Percentiles rank a stretch among this genome's conserved stretches.
These are phyloP conservation scores for Anolis carolinensis DNA, from an alignment of 2,113 vertebrate genomes.

Conservation along the genomic window DNA sequence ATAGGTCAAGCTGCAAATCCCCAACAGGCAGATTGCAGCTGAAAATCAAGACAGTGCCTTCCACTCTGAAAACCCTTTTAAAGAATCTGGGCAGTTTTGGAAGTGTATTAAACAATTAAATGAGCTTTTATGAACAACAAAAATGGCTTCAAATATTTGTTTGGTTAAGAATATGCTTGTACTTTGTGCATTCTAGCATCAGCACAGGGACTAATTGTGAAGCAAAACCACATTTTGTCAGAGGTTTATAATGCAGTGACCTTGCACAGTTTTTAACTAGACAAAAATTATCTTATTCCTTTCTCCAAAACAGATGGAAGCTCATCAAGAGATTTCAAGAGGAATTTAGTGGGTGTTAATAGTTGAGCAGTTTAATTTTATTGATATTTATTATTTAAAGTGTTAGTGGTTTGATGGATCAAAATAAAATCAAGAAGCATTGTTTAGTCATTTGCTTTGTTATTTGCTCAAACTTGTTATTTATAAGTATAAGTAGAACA, in stretches of 20 bases:
- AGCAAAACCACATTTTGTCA: conserved; percentile 55
- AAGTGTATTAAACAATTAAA: conserved; percentile 54
- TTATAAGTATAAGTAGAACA: background rate
- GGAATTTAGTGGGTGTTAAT: conserved; percentile 13
- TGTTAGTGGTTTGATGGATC: background rate
- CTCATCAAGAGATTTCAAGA: conserved; percentile 11
- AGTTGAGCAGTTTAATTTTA: background rate
- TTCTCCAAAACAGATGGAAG: conserved; percentile 42
- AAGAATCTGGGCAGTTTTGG: conserved; percentile 46
- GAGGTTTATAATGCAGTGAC: conserved; percentile 28
- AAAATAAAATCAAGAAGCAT: background rate
- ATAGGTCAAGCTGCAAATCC: conserved; percentile 53
- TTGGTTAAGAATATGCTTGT: conserved; percentile 52
- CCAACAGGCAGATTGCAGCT: conserved; percentile 46
- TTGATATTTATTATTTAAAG: background rate
- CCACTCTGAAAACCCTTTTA: conserved; percentile 26
- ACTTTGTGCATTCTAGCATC: conserved; percentile 48
- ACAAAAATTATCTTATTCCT: conserved; percentile 27
- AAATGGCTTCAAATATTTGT: conserved; percentile 62
- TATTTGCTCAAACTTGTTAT: background rate
- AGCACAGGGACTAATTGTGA: conserved; percentile 46
- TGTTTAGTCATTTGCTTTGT: background rate
- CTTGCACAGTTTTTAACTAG: conserved; percentile 11
- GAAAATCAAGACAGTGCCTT: conserved; percentile 51
- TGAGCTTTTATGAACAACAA: conserved; percentile 51